Conservation (phyloP, 2,888 invertebrate species). For the Cyrtodaria siliqua region DNA sequence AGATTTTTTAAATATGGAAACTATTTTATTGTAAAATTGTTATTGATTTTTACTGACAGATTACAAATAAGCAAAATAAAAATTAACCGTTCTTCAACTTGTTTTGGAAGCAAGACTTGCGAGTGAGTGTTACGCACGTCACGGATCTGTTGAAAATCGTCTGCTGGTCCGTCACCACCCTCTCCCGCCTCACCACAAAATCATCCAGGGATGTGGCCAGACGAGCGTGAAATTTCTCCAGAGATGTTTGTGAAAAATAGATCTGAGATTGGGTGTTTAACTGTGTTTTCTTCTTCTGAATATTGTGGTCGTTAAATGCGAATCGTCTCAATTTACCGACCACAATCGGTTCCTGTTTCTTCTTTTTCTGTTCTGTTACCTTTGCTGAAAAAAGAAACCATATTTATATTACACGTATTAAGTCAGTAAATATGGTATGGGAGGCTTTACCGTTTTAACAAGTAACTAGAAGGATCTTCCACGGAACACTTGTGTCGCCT, state of each 20-base stretch:
- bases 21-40: no score
- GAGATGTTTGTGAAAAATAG: constrained; percentile 33
- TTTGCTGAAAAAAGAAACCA: no score
- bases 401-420: no score
- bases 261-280: constrained; percentile 23
- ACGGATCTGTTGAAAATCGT: constrained; percentile 43
- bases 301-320: constrained; percentile 43
- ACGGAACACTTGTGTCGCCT: no score
- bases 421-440: no score
- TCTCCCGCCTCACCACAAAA: constrained; percentile 69
- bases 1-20: no score
- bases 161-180: constrained; percentile 58
- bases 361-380: no score
- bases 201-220: constrained; percentile 54
- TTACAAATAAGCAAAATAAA: no score
- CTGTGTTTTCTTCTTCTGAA: constrained; percentile 22
- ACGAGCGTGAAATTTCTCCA: constrained; percentile 41
- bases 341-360: constrained; percentile 13
- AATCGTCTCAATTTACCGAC: constrained; percentile 62
- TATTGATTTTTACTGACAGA: no score
- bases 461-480: no score
- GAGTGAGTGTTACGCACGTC: constrained; percentile 66
- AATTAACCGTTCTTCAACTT: constrained; percentile 9
- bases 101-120: constrained; percentile 47
- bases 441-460: no score